Evolutionary conservation across 2,888 invertebrate species (phyloP), one percentile per base, ranked within the genome.

Genomic region (Macropis europaea): DNA sequence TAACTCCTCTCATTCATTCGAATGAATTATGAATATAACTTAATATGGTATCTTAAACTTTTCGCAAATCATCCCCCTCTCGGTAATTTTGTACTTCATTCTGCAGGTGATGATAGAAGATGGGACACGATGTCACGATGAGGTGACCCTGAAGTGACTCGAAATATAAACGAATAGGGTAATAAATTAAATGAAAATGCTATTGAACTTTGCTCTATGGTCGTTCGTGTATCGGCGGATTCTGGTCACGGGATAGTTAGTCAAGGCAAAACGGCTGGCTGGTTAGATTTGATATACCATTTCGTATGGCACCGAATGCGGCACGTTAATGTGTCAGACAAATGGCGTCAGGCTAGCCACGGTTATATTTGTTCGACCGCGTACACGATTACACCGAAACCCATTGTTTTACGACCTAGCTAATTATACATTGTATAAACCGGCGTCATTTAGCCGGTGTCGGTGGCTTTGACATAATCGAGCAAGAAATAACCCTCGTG

Each of bases 361-460:
- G 24, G 50, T 67, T 71, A 56, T 54, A 70, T 71, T 71, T 70
- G 71, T 56, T 52, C 53, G 47, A 53, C 52, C 40, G 42, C 50
- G 53, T 54, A 38, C 69, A 56, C 42, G 48, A 32, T 26, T 38
- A 45, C 54, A 69, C 70, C 38, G 61, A 50, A 52, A 52, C 50
- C 70, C 56, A 62, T 62, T 71, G 70, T 71, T 71, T 71, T 47
- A 70, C 71, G 56, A 54, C 54, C 48, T 56, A 34, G 48, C 70
- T 69, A 71, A 70, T 71, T 71, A 70, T 45, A 52, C 62, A 36
- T 54, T 61, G 70, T 38, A 53, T 54, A 71, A 71, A 71, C 69
- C 60, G 34, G 45, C 68, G 62, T 56, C 70, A 45, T 62, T 59
- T 70, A 54, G 70, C 52, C 62, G 43, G 48, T 50, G 61, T 47